Evolutionary conservation across 2,797 vertebrate species (phyloP).

Genomic region (Serranus cabrilla): DNA sequence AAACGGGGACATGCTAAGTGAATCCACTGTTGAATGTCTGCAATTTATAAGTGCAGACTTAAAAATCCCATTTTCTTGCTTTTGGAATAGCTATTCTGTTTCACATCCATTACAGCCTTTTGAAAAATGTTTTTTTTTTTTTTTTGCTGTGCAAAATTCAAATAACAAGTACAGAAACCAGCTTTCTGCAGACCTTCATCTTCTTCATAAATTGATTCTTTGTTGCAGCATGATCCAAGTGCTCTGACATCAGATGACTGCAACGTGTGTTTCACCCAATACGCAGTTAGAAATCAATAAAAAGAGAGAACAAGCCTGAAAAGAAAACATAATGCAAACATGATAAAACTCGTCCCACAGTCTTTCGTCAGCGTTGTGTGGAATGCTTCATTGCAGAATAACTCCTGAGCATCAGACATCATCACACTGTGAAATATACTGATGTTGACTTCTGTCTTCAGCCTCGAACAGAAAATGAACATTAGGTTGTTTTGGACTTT

Average conservation of each 20-base stretch:
- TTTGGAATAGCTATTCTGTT: conserved; percentile 16
- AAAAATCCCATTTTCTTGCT: conserved; percentile 1
- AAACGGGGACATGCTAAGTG: conserved; percentile 42
- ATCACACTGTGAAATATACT: background rate
- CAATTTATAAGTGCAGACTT: background rate
- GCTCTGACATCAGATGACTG: background rate
- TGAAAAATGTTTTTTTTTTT: background rate
- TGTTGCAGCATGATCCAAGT: background rate
- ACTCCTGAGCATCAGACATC: background rate
- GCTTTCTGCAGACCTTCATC: background rate
- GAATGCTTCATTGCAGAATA: background rate
- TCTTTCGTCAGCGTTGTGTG: background rate
- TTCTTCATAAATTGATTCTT: background rate
- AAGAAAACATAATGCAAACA: background rate
- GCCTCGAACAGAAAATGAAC: background rate
- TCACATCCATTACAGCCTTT: background rate
- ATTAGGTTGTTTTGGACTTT: background rate
- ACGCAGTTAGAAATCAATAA: background rate
- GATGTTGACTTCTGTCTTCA: background rate
- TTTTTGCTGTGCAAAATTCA: background rate
- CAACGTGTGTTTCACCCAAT: background rate
- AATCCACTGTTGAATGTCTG: conserved; percentile 8
- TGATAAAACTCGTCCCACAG: background rate
- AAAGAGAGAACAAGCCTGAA: background rate
- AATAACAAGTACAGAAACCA: background rate